These are phyloP conservation scores for Luperina nickerlii DNA, from an alignment of 2,888 invertebrate genomes.

Conservation along the genomic window DNA sequence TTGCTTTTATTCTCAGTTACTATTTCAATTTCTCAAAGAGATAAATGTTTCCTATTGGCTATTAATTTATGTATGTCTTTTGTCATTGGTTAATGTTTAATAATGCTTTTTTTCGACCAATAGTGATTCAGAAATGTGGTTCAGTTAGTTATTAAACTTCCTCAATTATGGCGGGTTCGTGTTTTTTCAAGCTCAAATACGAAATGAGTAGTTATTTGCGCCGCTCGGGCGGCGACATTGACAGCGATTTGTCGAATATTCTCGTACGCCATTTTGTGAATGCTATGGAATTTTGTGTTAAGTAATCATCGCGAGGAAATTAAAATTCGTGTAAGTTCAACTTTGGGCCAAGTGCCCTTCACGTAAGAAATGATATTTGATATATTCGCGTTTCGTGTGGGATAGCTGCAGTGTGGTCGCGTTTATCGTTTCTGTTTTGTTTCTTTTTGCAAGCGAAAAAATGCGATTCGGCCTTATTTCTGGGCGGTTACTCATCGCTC, in stretches of 20 bases:
- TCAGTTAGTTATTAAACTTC: conserved; percentile 73
- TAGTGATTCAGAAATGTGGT: conserved; percentile 43
- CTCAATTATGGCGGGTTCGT: conserved; percentile 87
- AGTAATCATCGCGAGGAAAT: conserved; percentile 80
- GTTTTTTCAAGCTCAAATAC: conserved; percentile 89
- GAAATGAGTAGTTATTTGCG: conserved; percentile 89
- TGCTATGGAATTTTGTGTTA: conserved; percentile 85
- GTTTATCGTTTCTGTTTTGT: conserved; percentile 76
- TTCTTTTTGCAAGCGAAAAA: conserved; percentile 68
- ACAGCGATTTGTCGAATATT: conserved; percentile 88
- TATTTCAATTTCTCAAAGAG: not conserved
- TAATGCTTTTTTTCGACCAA: conserved; percentile 31
- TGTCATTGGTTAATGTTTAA: conserved; percentile 42
- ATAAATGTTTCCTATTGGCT: conserved; percentile 46
- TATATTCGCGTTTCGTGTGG: conserved; percentile 75
- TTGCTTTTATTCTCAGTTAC: conserved; percentile 45
- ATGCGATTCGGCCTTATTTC: conserved; percentile 50
- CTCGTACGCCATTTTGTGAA: conserved; percentile 89
- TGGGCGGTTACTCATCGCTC: conserved; percentile 52
- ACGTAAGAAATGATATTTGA: conserved; percentile 70
- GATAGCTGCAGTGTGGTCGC: conserved; percentile 66
- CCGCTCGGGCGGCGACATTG: conserved; percentile 88
- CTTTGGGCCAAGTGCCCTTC: conserved; percentile 73
- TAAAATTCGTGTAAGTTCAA: conserved; percentile 80
- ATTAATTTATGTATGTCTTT: rapidly evolving